A percentile compares a stretch with the other conserved stretches of the same genome.
Conservation (phyloP, 2,888 invertebrate genomes). For the Sphaerophoria taeniata region DNA sequence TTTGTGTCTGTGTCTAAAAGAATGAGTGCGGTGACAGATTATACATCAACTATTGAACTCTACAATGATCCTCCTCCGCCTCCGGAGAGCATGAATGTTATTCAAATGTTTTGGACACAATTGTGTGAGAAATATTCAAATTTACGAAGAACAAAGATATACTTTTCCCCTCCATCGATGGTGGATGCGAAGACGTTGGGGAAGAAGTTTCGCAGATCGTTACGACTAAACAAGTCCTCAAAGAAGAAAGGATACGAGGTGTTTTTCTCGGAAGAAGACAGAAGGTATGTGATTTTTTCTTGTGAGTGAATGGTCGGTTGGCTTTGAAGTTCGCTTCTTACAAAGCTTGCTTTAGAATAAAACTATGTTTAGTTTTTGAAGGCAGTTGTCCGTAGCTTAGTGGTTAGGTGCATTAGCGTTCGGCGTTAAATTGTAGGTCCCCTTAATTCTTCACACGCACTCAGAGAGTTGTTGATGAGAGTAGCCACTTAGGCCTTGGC, state of each 20-base stretch:
- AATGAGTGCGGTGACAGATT: slow-evolving; percentile 62
- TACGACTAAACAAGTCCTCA: slow-evolving; percentile 83
- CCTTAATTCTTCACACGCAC: too few relatives aligned
- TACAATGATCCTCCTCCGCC: slow-evolving; percentile 35
- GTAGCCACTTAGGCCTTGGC: too few relatives aligned
- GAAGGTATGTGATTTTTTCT: slow-evolving; percentile 84
- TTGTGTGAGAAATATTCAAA: slow-evolving; percentile 68
- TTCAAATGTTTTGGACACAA: slow-evolving; percentile 71
- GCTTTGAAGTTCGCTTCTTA: too few relatives aligned
- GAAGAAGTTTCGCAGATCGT: slow-evolving; percentile 78
- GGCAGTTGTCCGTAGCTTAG: too few relatives aligned
- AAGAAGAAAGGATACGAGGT: slow-evolving; percentile 86
- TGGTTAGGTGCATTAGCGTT: too few relatives aligned
- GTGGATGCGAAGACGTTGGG: slow-evolving; percentile 74
- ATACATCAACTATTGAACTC: slow-evolving; percentile 52
- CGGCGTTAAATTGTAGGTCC: too few relatives aligned
- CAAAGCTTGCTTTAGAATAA: too few relatives aligned
- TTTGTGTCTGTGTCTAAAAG: slow-evolving; percentile 21
- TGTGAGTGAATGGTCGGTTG: background rate
- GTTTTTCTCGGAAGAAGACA: slow-evolving; percentile 88
- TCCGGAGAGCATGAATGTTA: slow-evolving; percentile 40
- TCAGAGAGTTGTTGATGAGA: too few relatives aligned
- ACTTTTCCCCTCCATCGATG: slow-evolving; percentile 25
- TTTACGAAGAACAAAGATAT: slow-evolving; percentile 70
- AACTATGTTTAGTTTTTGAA: too few relatives aligned